Evolutionary conservation across 1,140 invertebrate genomes (phyloP).

Genomic region (Metaphire vulgaris): DNA sequence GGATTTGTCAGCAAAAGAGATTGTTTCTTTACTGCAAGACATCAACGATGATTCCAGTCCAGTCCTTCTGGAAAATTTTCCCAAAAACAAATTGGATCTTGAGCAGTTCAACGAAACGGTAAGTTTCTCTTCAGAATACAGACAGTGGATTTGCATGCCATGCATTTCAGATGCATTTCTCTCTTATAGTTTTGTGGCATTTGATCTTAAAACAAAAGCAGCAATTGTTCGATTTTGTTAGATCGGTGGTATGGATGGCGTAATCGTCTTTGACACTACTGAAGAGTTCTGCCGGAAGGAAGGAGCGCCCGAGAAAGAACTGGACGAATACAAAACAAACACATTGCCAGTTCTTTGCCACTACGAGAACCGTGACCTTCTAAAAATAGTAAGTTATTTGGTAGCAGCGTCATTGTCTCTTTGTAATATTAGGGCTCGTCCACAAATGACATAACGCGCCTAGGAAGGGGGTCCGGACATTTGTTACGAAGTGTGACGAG

Average conservation of each 20-base stretch:
- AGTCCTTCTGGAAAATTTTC: not conserved
- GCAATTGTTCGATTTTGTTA: too few relatives aligned
- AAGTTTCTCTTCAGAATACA: not conserved
- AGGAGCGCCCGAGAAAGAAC: not conserved
- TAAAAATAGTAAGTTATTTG: not conserved
- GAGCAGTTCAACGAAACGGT: not conserved
- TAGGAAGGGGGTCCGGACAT: too few relatives aligned
- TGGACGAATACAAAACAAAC: not conserved
- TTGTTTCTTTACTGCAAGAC: too few relatives aligned
- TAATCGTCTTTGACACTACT: not conserved
- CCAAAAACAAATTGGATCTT: not conserved
- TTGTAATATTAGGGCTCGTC: too few relatives aligned
- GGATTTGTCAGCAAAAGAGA: too few relatives aligned
- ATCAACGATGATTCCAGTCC: too few relatives aligned
- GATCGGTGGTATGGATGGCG: not conserved
- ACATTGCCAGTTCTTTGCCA: not conserved
- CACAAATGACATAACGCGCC: too few relatives aligned
- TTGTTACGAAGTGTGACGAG: too few relatives aligned
- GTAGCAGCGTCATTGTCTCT: too few relatives aligned
- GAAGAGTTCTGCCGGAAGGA: not conserved
- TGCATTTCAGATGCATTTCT: too few relatives aligned
- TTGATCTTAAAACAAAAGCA: too few relatives aligned
- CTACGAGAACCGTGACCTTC: not conserved
- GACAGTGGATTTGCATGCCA: not conserved
- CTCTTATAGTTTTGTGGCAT: too few relatives aligned